Conservation (phyloP, 2,888 invertebrate genomes). For the Acronicta psi region DNA sequence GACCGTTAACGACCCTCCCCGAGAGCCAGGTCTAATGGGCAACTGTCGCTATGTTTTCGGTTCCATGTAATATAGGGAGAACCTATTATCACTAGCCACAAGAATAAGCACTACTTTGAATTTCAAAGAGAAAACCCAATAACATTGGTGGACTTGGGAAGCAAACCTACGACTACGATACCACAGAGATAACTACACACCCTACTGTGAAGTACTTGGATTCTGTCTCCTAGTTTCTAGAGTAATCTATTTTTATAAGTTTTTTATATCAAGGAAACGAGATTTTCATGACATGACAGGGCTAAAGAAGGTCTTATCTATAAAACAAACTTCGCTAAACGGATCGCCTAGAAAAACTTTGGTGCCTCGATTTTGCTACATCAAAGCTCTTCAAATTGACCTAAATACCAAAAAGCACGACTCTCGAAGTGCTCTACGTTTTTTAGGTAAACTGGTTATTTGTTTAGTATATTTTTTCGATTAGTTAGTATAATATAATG, state of each 20-base stretch:
- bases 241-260: slow-evolving; percentile 44
- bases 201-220: slow-evolving; percentile 21
- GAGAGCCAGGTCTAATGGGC: too few relatives aligned
- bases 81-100: too few relatives aligned
- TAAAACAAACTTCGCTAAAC: slow-evolving; percentile 49
- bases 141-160: too few relatives aligned
- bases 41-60: too few relatives aligned
- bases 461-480: not conserved
- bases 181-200: too few relatives aligned
- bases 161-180: too few relatives aligned
- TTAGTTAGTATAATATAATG: too few relatives aligned
- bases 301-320: slow-evolving; percentile 46
- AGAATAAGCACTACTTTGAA: too few relatives aligned
- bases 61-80: too few relatives aligned
- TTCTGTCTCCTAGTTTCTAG: slow-evolving; percentile 37
- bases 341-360: slow-evolving; percentile 47
- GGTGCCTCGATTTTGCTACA: slow-evolving; percentile 33
- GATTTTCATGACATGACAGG: slow-evolving; percentile 45
- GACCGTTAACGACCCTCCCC: too few relatives aligned
- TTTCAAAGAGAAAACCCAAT: too few relatives aligned
- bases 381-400: slow-evolving; percentile 36
- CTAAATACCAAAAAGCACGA: slow-evolving; percentile 18
- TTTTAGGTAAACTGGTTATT: slow-evolving; percentile 9
- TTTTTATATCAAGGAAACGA: slow-evolving; percentile 50
- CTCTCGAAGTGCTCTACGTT: not conserved